These are phyloP conservation scores for Myathropa florea DNA, from an alignment of 2,888 invertebrate genomes.

Conservation along the genomic window DNA sequence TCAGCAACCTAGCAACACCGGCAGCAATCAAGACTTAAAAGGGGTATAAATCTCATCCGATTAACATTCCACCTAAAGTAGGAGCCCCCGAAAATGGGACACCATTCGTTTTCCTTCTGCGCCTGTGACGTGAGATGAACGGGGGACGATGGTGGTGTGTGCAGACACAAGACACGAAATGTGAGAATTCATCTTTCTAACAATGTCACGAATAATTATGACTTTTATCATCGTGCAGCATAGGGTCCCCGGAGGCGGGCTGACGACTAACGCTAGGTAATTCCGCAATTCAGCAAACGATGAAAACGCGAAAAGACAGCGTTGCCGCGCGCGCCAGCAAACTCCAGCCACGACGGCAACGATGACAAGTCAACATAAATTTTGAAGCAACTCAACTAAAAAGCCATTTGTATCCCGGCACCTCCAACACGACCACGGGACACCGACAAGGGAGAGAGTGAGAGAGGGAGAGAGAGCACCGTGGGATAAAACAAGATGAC, in stretches of 20 bases:
- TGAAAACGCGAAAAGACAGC: conserved; percentile 14
- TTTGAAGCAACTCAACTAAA: conserved; percentile 60
- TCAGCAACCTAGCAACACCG: background rate
- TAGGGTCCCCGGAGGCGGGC: conserved; percentile 24
- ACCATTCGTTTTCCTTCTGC: conserved; percentile 12
- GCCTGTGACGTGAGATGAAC: background rate
- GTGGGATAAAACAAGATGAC: conserved; percentile 52
- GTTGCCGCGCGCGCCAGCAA: background rate
- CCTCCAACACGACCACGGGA: background rate
- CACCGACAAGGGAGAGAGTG: background rate
- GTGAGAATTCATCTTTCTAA: conserved; percentile 42
- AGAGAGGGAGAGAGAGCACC: background rate
- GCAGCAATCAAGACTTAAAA: conserved; percentile 55
- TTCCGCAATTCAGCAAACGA: conserved; percentile 43
- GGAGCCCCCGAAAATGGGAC: conserved; percentile 20
- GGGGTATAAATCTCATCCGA: conserved; percentile 64
- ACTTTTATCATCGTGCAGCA: conserved; percentile 60
- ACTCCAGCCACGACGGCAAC: conserved; percentile 8
- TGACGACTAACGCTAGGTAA: conserved; percentile 45
- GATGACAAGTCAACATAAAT: conserved; percentile 58
- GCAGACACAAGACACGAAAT: background rate
- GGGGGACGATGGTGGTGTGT: background rate
- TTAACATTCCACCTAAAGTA: conserved; percentile 41
- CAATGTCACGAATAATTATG: conserved; percentile 64
- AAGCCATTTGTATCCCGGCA: conserved; percentile 62